A percentile compares a stretch with the other conserved stretches of the same genome.
phyloP scores from a whole-genome alignment of 2,113 vertebrate species.

The Ondatra zibethicus region DNA sequence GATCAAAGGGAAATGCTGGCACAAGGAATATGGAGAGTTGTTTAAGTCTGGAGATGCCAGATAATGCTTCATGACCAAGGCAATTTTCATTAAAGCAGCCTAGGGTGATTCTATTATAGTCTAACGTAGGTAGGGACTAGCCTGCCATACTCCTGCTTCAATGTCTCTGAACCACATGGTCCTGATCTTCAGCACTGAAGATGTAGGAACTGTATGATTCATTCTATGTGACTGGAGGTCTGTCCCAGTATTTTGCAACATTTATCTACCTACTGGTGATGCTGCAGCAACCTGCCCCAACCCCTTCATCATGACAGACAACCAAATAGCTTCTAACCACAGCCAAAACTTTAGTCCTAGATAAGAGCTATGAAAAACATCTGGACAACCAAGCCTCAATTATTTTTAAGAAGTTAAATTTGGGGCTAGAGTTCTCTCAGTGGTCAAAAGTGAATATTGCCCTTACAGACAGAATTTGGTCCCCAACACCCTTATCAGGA shows the following conservation, averaged over 20 bases:
- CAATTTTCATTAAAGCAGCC: neutral
- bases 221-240: fast-evolving
- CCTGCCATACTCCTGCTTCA: neutral
- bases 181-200: fast-evolving
- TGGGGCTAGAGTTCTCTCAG: neutral
- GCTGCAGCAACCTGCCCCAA: fast-evolving
- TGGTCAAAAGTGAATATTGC: neutral
- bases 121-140: fast-evolving
- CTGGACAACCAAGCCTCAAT: too few species aligned
- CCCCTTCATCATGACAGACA: fast-evolving
- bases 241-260: neutral
- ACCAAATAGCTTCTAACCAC: neutral
- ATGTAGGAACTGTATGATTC: neutral
- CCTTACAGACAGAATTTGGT: neutral
- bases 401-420: neutral
- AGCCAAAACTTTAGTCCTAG: neutral
- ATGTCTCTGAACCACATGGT: fast-evolving
- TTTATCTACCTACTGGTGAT: neutral
- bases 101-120: neutral
- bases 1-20: constrained; percentile 27
- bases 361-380: neutral
- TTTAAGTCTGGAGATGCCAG: constrained; percentile 4
- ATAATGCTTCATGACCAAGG: neutral
- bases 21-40: constrained; percentile 38
- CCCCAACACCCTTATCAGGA: neutral